These are phyloP conservation scores for Stenoptilia bipunctidactyla DNA, from an alignment of 2,888 invertebrate species.

Conservation along the genomic window DNA sequence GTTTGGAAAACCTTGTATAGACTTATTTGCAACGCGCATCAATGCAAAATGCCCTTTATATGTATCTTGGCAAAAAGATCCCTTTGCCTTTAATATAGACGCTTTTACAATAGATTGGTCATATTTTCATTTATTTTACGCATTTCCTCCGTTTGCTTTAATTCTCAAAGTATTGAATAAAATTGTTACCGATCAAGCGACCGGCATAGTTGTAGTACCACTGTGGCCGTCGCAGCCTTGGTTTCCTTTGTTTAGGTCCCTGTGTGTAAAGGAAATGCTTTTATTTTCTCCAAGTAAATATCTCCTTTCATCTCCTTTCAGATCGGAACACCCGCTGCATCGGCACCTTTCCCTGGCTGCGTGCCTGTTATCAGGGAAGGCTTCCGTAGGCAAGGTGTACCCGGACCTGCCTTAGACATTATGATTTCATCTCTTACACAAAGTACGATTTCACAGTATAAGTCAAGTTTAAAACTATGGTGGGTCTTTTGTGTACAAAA, in stretches of 20 bases:
- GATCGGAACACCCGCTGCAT: too few relatives aligned
- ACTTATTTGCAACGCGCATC: too few relatives aligned
- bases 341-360: too few relatives aligned
- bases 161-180: slow-evolving; percentile 3
- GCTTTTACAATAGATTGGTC: slow-evolving; percentile 9
- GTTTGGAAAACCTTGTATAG: not conserved
- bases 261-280: too few relatives aligned
- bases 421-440: too few relatives aligned
- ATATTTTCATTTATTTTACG: slow-evolving; percentile 5
- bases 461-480: too few relatives aligned
- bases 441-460: too few relatives aligned
- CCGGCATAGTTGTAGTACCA: slow-evolving; percentile 5
- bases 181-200: slow-evolving; percentile 4
- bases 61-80: slow-evolving; percentile 9
- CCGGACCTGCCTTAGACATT: too few relatives aligned
- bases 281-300: slow-evolving; percentile 4
- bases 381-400: too few relatives aligned
- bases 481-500: too few relatives aligned
- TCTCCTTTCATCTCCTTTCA: slow-evolving; percentile 9
- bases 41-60: slow-evolving; percentile 2
- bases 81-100: slow-evolving; percentile 5
- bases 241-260: slow-evolving; percentile 24
- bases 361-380: too few relatives aligned
- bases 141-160: slow-evolving; percentile 19
- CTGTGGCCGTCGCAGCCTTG: slow-evolving; percentile 18